Conservation (phyloP, 2,797 vertebrate species). For the Propithecus deckenii region DNA sequence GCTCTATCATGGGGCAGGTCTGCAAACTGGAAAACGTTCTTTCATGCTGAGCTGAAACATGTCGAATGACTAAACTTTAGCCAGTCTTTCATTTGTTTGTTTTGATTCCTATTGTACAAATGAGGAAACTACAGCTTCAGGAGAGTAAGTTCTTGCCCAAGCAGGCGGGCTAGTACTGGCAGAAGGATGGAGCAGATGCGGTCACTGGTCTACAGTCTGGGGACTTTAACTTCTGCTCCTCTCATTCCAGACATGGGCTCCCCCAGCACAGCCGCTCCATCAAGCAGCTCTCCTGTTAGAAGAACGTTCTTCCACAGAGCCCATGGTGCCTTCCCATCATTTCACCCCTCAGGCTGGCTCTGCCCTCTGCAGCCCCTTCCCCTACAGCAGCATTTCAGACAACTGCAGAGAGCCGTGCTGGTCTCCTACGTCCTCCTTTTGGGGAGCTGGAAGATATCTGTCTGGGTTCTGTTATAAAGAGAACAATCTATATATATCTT, state of each 20-base stretch:
- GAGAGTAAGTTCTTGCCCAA: not conserved
- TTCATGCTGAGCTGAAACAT: not conserved
- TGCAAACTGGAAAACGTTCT: not conserved
- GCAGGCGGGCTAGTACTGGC: not conserved
- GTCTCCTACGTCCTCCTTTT: constrained; percentile 2
- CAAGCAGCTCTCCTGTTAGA: not conserved
- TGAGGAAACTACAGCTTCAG: not conserved
- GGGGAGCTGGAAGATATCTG: not conserved
- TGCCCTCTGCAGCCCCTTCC: not conserved
- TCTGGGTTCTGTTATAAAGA: constrained; percentile 41
- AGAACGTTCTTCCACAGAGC: not conserved
- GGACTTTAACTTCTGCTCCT: not conserved
- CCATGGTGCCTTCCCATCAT: not conserved
- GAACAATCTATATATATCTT: constrained; percentile 61
- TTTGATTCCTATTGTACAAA: not conserved
- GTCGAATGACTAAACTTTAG: not conserved
- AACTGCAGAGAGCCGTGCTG: not conserved
- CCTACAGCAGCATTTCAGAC: not conserved
- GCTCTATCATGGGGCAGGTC: not conserved
- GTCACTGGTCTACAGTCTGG: not conserved
- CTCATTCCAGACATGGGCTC: not conserved
- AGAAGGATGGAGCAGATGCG: not conserved
- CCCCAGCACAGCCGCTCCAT: not conserved
- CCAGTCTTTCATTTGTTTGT: constrained; percentile 4
- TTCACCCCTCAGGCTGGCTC: not conserved